Evolutionary conservation across 1,140 invertebrate species (phyloP), one percentile per base, ranked within the genome.

Genomic region (Lineus longissimus): DNA sequence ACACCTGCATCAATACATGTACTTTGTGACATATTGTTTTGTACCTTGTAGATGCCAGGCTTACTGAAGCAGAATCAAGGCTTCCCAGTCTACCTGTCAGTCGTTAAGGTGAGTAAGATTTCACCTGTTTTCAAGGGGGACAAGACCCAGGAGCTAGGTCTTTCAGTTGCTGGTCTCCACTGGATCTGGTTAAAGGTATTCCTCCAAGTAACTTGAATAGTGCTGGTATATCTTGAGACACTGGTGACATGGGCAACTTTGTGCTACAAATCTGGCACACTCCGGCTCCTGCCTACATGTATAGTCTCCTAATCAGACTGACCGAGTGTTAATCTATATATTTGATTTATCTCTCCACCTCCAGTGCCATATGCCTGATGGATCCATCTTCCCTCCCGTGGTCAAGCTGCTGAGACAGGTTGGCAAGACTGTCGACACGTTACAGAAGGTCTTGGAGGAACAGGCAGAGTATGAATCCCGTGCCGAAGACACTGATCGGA

Each of bases 361-460:
- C 2, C 30, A 63, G 55, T 41, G 33, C 6, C 30, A 47, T 19
- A 13, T 41, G 17, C 17, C 31, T 23, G 55, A 63, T 31, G 62
- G 62, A 7, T 58, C 55, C n/a, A 45, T 55, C 17, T 63, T 63
- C 43, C 25, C 29, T 25, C 62, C 62, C 15, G 9, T 59, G 17
- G 40, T 58, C 2, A n/a, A 58, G 25, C 36, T 63, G 47, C 47
- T 51, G n/a, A 19, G n/a, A n/a, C n/a, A 51, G 25, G 47, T 51
- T 4, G 47, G 47, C 6, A 51, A 51, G n/a, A 7, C n/a, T n/a
- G n/a, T 51, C 47, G 47, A 51, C n/a, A 23, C 47, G 47, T 51
- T 51, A 51, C 33, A 59, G n/a, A 25, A 59, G 58, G 27, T 25
- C 23, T 0, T 54, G 29, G 31, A 27, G 11, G 25, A 2, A 36